Evolutionary conservation across 64 coral and sea anemone species (phyloP), one percentile per base, ranked within the genome.

Genomic region (Astreopora myriophthalma): DNA sequence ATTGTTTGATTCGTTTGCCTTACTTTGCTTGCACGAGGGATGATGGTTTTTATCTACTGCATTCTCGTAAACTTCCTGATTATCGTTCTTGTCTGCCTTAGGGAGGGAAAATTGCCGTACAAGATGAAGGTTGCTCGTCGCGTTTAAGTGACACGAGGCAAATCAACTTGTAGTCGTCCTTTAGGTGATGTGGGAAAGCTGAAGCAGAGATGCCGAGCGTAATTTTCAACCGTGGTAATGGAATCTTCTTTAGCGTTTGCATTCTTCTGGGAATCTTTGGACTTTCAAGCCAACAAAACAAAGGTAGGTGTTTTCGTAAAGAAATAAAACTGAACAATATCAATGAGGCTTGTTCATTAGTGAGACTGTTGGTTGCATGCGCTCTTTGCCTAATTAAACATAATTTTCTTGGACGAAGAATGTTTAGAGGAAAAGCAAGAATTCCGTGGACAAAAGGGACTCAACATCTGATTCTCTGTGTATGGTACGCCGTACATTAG

Each of bases 61-160:
- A 37, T 57, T 83, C 61, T 83, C 33, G 29, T 83, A 38, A 83
- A 62, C 31, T n/a, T 64, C 79, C 57, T 83, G 34, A 36, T 83
- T 83, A 83, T 25, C 22, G 32, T 11, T 83, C 25, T 37, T 37
- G 9, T 33, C 55, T 19, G 0, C 48, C 8, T 12, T 17, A 61
- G 49, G 77, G 19, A 38, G 30, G 33, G 38, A 38, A 31, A 32
- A 27, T 32, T 51, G 32, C 24, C 44, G 5, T n/a, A 35, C 52
- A 12, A 24, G 51, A 34, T 19, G 55, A 83, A 83, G 48, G 55
- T 10, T 5, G 9, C 49, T 28, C 55, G 1, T n/a, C 57, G 24
- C 22, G 3, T 46, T 11, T 46, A 55, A 8, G 51, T 7, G 77
- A 34, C 48, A 22, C 30, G 8, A 23, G 44, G 55, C 44, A 33